Evolutionary conservation across 53 echinoderm and acorn worm genomes (phyloP), one percentile per base, ranked within the genome.

Genomic region (Zoroaster sp.): DNA sequence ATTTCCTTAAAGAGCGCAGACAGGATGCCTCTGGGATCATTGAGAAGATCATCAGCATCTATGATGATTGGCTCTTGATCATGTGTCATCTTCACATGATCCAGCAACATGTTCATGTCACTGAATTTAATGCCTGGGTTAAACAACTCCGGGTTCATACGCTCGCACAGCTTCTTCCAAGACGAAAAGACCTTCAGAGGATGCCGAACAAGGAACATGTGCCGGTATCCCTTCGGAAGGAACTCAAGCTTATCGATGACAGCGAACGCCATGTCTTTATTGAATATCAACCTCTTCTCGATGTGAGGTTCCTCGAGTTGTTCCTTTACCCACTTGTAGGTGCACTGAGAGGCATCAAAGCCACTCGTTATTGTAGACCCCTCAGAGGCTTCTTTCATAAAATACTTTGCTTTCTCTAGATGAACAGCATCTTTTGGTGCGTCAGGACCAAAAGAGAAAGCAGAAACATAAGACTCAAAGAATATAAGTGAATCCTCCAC

Each of bases 21-120:
- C n/a, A 87, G 63, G 43, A 73, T 51, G 30, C 20, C 75, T 5
- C 51, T 59, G n/a, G 74, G 87, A n/a, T 87, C 59, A 40, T 13
- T 8, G 14, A 87, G 74, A 36, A 87, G 75, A 40, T 87, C 87
- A 74, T 87, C 87, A 10, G 75, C 9, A 35, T 88, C 88, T 40
- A 88, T 44, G 25, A 88, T 67, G 66, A 77, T 74, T 40, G 88
- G 20, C 40, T 75, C 77, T 43, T 40, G 21, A 25, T 66, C 68
- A 2, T 67, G 76, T 13, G 37, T 20, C 45, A 66, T 77, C 23
- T 44, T 59, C 20, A 88, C 55, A 23, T 88, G 17, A 15, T 88
- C 76, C 43, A 75, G 12, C 65, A 88, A 44, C 0, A 66, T 44
- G 36, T 3, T 42, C n/a, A 88, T 7, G 11, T 86, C 86, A 44